Evolutionary conservation across 2,797 vertebrate species (phyloP), one percentile per base, ranked within the genome.

Genomic region (Tolypeutes matacus): DNA sequence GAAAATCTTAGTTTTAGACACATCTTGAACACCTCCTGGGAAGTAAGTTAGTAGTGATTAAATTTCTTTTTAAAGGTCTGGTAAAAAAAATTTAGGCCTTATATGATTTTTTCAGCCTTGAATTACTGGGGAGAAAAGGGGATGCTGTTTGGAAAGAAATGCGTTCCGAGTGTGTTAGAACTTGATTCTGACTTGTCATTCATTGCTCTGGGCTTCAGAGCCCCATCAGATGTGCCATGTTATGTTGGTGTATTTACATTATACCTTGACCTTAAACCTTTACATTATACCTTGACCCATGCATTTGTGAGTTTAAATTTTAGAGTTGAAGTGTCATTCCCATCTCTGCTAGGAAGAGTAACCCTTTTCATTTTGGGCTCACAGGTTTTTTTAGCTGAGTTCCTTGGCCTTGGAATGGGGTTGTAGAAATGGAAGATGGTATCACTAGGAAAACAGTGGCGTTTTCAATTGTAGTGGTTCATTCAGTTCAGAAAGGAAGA

Each of bases 1-100:
- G 20, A 88, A 97, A 86, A 7, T 89, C n/a, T 85, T 82, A 17
- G 1, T 90, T 95, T 73, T 95, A 93, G 58, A 69, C 23, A 14
- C 83, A 56, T 31, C 89, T 46, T 92, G n/a, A 92, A 42, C 21
- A 39, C 1, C 31, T 53, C 84, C 73, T 82, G 88, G 90, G 93
- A 76, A 76, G 34, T 53, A 25, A 58, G 4, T 49, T 95, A 56
- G 13, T 72, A 34, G 87, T 95, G 86, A 80, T 72, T 36, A 2
- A 20, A 14, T 87, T 70, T 39, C 12, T 81, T 60, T 85, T 95
- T 94, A 92, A 18, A 13, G 39, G 36, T 80, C 84, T 60, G 49
- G 12, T 36, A 84, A 53, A 56, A 56, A 81, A 69, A 42, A 9
- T 89, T 94, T 95, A 91, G 65, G 76, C 15, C 27, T 12, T 75